Conservation (phyloP, 1,140 invertebrate species). For the Odontomachus brunneus region DNA sequence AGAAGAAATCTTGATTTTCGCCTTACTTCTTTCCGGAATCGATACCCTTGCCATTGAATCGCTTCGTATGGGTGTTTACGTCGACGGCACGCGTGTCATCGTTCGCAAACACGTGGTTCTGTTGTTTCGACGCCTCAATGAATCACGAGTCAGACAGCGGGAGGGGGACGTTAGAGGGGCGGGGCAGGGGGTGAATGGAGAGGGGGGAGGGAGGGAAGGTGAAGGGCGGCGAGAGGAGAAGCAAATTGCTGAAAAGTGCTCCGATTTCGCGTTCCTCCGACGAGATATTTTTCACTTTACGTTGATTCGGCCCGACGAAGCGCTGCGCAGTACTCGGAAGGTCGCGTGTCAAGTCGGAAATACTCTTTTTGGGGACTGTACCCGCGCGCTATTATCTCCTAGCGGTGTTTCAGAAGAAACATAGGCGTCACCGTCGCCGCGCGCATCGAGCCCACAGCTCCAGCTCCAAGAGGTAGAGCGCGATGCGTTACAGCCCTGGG, state of each 20-base stretch:
- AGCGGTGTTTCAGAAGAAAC: conserved; percentile 83
- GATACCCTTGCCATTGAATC: conserved; percentile 45
- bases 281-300: conserved; percentile 18
- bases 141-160: conserved; percentile 3
- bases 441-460: no score
- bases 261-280: conserved; percentile 50
- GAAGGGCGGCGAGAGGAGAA: background rate
- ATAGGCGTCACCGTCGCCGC: conserved; percentile 78
- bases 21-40: conserved; percentile 9
- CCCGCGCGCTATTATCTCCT: conserved; percentile 82
- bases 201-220: background rate
- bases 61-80: conserved; percentile 24
- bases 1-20: conserved; percentile 30
- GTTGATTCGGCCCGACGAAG: background rate
- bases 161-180: no score
- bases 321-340: conserved; percentile 52
- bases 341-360: conserved; percentile 65
- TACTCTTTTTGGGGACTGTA: conserved; percentile 80
- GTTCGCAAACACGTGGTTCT: conserved; percentile 21
- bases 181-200: background rate
- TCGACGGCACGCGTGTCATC: conserved; percentile 33
- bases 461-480: background rate
- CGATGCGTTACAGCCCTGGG: background rate
- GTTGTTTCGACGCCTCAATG: conserved; percentile 48
- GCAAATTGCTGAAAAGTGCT: conserved; percentile 38